A percentile compares a stretch with the other conserved stretches of the same genome.
These are phyloP conservation scores for Paramuricea clavata DNA, from an alignment of 92 coral and sea anemone genomes.

Conservation along the genomic window DNA sequence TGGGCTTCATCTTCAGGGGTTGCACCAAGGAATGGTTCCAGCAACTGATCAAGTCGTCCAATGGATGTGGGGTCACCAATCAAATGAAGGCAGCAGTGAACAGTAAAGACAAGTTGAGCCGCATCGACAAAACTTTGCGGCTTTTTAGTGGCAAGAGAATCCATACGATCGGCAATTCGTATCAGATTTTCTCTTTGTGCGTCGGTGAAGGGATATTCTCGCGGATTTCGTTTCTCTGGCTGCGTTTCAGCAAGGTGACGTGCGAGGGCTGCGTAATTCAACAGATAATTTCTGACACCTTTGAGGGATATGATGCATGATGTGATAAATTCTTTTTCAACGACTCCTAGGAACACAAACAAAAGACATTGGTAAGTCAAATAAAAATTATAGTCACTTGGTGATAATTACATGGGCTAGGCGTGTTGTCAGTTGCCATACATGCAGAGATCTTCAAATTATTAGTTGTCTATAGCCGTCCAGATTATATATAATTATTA, in stretches of 20 bases:
- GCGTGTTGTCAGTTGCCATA: not conserved
- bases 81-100: slow-evolving; percentile 81
- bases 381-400: not conserved
- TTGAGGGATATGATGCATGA: slow-evolving; percentile 75
- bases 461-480: not conserved
- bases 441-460: too few relatives aligned
- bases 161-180: slow-evolving; percentile 68
- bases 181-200: slow-evolving; percentile 66
- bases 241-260: slow-evolving; percentile 58
- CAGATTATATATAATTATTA: too few relatives aligned
- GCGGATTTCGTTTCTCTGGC: not conserved
- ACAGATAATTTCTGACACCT: slow-evolving; percentile 73
- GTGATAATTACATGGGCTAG: not conserved
- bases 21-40: slow-evolving; percentile 69
- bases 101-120: slow-evolving; percentile 75
- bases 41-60: slow-evolving; percentile 79
- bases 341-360: not conserved
- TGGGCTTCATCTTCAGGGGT: slow-evolving; percentile 73
- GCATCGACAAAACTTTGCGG: slow-evolving; percentile 83
- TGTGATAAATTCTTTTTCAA: slow-evolving; percentile 64
- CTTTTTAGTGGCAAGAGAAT: slow-evolving; percentile 64
- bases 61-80: slow-evolving; percentile 81
- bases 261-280: slow-evolving; percentile 70
- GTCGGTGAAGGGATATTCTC: slow-evolving; percentile 58
- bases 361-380: not conserved